Conservation (phyloP, 2,797 vertebrate genomes). For the Aselliscus stoliczkanus region DNA sequence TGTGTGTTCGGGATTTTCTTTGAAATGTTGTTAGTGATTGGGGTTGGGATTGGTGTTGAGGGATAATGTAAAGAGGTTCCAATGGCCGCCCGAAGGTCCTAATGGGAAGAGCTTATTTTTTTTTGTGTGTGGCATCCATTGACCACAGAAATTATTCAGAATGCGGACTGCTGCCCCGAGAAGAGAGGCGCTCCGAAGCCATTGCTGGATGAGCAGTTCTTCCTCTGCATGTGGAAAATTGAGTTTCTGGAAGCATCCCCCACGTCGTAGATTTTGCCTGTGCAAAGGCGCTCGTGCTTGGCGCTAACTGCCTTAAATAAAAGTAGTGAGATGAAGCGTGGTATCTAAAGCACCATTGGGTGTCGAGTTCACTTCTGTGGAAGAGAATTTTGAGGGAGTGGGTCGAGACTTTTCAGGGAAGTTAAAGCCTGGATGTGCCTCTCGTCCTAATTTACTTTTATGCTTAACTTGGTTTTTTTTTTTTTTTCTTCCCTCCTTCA, state of each 20-base stretch:
- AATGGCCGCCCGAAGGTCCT: not conserved
- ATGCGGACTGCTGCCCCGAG: not conserved
- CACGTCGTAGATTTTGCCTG: not conserved
- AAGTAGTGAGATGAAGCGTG: not conserved
- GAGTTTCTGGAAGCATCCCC: slow-evolving; percentile 46
- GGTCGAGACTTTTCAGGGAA: not conserved
- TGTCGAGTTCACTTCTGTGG: not conserved
- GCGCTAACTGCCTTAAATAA: not conserved
- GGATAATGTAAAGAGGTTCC: not conserved
- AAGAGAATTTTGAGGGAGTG: not conserved
- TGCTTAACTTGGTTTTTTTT: not conserved
- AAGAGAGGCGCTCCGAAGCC: not conserved
- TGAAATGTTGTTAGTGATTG: not conserved
- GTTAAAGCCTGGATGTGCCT: not conserved
- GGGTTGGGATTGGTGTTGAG: not conserved
- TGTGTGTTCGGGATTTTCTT: not conserved
- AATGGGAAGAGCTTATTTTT: not conserved
- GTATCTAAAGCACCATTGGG: not conserved
- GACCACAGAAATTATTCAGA: not conserved
- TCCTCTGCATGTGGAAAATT: not conserved
- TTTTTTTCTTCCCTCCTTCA: not conserved
- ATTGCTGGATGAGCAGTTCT: not conserved
- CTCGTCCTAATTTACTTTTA: not conserved
- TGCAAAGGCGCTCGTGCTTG: not conserved
- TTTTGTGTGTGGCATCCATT: not conserved